phyloP scores from a whole-genome alignment of 1,140 invertebrate species.

The Charaxes varanes region DNA sequence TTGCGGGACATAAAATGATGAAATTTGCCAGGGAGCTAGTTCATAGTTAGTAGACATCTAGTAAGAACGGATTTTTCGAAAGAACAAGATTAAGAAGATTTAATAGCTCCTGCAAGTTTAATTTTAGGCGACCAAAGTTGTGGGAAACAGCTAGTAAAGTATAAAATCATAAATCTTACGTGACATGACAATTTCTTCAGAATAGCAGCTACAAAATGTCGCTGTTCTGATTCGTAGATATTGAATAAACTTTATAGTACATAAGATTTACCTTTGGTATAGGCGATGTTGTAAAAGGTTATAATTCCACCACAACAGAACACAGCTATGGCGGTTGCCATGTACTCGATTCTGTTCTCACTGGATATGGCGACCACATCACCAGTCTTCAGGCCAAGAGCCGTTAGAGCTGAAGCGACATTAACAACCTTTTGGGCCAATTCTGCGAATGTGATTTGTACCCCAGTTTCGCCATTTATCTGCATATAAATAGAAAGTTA shows the following conservation, averaged over 20 bases:
- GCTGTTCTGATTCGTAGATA: too few species aligned
- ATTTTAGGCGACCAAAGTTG: too few species aligned
- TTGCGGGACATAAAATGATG: too few species aligned
- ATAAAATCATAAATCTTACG: too few species aligned
- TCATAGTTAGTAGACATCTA: too few species aligned
- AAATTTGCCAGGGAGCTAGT: too few species aligned
- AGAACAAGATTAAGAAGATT: too few species aligned
- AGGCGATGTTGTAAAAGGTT: constrained; percentile 62
- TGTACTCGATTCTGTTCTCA: constrained; percentile 69
- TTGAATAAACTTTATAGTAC: not conserved
- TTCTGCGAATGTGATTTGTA: constrained; percentile 32
- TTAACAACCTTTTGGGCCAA: constrained; percentile 36
- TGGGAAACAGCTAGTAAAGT: too few species aligned
- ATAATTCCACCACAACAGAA: constrained; percentile 54
- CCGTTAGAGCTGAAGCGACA: constrained; percentile 26
- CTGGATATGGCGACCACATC: constrained; percentile 64
- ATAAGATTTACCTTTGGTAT: constrained; percentile 53
- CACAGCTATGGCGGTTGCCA: constrained; percentile 42
- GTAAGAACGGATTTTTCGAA: too few species aligned
- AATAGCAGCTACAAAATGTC: too few species aligned
- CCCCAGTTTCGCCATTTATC: constrained; percentile 36
- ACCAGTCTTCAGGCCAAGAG: constrained; percentile 40
- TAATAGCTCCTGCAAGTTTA: too few species aligned
- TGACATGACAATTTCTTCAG: too few species aligned
- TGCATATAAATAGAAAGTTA: constrained; percentile 11